Evolutionary conservation across 53 echinoderm and acorn worm genomes (phyloP).

Genomic region (Actinopyga echinites): DNA sequence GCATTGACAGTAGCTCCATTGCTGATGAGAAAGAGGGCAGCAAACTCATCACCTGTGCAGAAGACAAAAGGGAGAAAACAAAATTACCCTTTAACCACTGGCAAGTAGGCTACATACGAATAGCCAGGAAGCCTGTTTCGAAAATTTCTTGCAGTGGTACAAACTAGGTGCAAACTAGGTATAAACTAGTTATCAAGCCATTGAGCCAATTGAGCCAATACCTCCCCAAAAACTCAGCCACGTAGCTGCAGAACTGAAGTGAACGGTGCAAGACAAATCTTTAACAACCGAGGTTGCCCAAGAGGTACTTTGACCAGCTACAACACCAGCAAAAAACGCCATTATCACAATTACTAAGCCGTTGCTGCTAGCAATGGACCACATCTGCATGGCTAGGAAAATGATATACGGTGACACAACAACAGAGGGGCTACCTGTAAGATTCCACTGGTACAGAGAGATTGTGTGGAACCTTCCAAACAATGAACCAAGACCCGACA

Average conservation of each 20-base stretch:
- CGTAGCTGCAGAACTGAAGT: neutral
- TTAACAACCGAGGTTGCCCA: conserved; percentile 5
- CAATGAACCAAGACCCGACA: neutral
- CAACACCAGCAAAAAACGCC: neutral
- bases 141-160: too few relatives aligned
- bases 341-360: neutral
- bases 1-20: conserved; percentile 76
- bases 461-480: neutral
- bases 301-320: neutral
- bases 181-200: too few relatives aligned
- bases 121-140: too few relatives aligned
- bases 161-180: too few relatives aligned
- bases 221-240: conserved; percentile 6
- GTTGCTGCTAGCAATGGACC: neutral
- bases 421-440: neutral
- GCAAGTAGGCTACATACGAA: too few relatives aligned
- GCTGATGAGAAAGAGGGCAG: conserved; percentile 91
- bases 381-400: neutral
- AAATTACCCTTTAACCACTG: too few relatives aligned
- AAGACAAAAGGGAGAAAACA: neutral
- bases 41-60: conserved; percentile 76
- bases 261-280: conserved; percentile 3
- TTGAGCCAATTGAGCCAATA: conserved; percentile 7
- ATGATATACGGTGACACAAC: neutral
- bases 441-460: neutral